phyloP scores from a whole-genome alignment of 2,113 vertebrate species.

The Xyrauchen texanus region DNA sequence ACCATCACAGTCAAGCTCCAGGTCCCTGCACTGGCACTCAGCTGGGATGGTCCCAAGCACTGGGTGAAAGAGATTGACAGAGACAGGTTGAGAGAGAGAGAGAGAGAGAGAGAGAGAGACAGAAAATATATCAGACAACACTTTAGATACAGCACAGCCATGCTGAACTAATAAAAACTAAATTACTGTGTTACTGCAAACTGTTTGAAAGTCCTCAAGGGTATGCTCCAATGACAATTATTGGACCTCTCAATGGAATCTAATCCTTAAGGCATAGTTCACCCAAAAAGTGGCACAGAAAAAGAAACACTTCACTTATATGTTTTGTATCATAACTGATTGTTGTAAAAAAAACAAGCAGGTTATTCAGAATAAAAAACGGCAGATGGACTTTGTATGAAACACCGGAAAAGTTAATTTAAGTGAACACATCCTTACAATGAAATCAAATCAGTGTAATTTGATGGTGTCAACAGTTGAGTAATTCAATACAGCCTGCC shows the following conservation, averaged over 20 bases:
- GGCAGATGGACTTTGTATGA: background rate
- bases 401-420: background rate
- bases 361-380: too few relatives aligned
- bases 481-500: background rate
- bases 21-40: slow-evolving; percentile 81
- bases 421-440: too few relatives aligned
- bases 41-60: slow-evolving; percentile 81
- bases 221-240: background rate
- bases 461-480: background rate
- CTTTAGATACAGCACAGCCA: background rate
- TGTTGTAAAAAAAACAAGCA: too few relatives aligned
- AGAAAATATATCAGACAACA: too few relatives aligned
- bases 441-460: background rate
- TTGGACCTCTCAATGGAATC: background rate
- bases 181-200: background rate
- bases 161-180: background rate
- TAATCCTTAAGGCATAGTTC: background rate
- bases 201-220: background rate
- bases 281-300: too few relatives aligned
- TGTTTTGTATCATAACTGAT: too few relatives aligned
- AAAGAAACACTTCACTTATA: too few relatives aligned
- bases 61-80: slow-evolving; percentile 59
- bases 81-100: slow-evolving; percentile 29
- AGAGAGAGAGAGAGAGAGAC: background rate
- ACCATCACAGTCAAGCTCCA: slow-evolving; percentile 86